phyloP scores from a whole-genome alignment of 2,888 invertebrate species.

The Antitype chi region DNA sequence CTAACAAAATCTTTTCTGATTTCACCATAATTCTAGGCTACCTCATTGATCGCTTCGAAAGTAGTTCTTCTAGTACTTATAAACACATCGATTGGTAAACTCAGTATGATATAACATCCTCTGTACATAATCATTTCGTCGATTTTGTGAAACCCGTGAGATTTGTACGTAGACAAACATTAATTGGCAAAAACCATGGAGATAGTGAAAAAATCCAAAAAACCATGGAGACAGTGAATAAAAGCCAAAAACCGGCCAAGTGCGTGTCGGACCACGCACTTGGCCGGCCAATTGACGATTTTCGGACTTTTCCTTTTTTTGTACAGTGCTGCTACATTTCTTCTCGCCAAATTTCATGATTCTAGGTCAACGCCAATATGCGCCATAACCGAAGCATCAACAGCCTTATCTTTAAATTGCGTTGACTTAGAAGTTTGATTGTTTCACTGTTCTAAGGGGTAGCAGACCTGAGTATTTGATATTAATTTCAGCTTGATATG shows the following conservation, averaged over 20 bases:
- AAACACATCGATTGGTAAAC: constrained; percentile 20
- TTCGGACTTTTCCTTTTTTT: too few species aligned
- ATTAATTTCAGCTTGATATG: too few species aligned
- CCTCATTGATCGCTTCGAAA: background rate
- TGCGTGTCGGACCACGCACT: too few species aligned
- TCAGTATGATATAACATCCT: constrained; percentile 18
- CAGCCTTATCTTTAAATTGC: too few species aligned
- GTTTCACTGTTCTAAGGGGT: too few species aligned
- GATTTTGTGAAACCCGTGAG: constrained; percentile 23
- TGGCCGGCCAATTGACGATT: too few species aligned
- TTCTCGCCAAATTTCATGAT: too few species aligned
- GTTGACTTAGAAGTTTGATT: too few species aligned
- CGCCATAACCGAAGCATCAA: too few species aligned
- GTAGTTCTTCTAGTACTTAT: background rate
- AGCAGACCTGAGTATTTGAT: too few species aligned
- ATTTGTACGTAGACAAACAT: background rate
- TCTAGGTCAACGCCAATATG: too few species aligned
- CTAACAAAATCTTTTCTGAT: background rate
- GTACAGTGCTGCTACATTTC: too few species aligned
- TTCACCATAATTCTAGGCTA: background rate
- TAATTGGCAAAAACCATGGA: background rate
- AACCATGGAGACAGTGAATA: background rate
- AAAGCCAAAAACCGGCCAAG: background rate
- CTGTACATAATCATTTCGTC: background rate
- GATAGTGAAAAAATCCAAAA: background rate